Evolutionary conservation across 1,140 invertebrate genomes (phyloP), one percentile per base, ranked within the genome.

Genomic region (Aphis craccivora): DNA sequence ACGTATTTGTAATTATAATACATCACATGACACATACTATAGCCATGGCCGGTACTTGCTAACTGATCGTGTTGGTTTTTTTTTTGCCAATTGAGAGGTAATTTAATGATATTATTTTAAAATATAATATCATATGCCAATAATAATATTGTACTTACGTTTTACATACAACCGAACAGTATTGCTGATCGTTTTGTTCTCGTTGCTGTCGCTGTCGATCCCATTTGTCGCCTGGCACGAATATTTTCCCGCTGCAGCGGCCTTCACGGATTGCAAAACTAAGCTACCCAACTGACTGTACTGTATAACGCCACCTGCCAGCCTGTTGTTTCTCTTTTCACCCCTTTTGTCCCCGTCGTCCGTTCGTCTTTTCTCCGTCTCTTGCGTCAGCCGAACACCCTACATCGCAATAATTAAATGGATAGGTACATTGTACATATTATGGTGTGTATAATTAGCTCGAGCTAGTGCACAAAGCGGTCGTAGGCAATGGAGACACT

Each of bases 261-360:
- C 95, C n/a, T 96, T 97, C 86, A 98, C 97, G 93, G 97, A 97
- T 95, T 98, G 98, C 51, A 98, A 96, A 0, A 98, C 97, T 91
- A 98, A 95, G 94, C 97, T 98, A 30, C 89, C 89, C 55, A 67
- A 30, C 23, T 90, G 89, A 20, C 89, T 90, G 89, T 90, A 90
- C 25, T 90, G 89, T 90, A 90, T 90, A 8, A 90, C 55, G 0
- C 40, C 55, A 45, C 55, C 43, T 2, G 89, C 89, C 37, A 90
- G 55, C 40, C 25, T 43, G 53, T 40, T 43, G 89, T 60, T 90
- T 67, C 20, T 43, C 53, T 67, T 90, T 22, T 90, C 89, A 7
- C 53, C 53, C 18, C 37, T 60, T 43, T 43, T 90, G 4, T 60
- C 89, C 0, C 53, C 55, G 37, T 67, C 89, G 53, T 90, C 89